phyloP scores from a whole-genome alignment of 2,797 vertebrate genomes.

The Ctenosaura bakeri region DNA sequence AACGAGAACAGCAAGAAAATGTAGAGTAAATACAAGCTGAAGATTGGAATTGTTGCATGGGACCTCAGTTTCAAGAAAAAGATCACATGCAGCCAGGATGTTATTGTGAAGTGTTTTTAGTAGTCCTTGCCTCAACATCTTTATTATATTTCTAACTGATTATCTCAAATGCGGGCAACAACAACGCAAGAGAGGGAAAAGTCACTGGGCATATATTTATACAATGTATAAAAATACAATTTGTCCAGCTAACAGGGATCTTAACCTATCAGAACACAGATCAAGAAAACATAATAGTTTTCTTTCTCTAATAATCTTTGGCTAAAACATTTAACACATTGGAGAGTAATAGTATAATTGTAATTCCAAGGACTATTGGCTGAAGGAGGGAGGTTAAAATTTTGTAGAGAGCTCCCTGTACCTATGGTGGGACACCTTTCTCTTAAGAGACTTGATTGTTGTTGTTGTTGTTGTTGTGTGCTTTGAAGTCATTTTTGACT shows the following conservation, averaged over 20 bases:
- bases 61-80: constrained; percentile 71
- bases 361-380: not conserved
- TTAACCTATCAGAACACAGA: constrained; percentile 39
- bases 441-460: too few relatives aligned
- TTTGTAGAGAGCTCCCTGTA: not conserved
- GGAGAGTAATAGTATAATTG: not conserved
- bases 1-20: constrained; percentile 32
- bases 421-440: not conserved
- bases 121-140: constrained; percentile 59
- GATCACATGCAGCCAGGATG: constrained; percentile 58
- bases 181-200: constrained; percentile 38
- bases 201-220: constrained; percentile 52
- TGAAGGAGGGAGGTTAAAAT: not conserved
- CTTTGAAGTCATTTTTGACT: too few relatives aligned
- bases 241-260: constrained; percentile 17
- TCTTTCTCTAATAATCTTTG: not conserved
- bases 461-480: too few relatives aligned
- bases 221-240: constrained; percentile 16
- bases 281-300: not conserved
- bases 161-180: constrained; percentile 51
- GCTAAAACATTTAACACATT: not conserved
- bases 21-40: constrained; percentile 58
- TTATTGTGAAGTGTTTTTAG: constrained; percentile 67
- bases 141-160: constrained; percentile 66
- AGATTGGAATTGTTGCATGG: constrained; percentile 58